These are phyloP conservation scores for Halocynthia aurantium DNA, from an alignment of 23 tunicate species.

Conservation along the genomic window DNA sequence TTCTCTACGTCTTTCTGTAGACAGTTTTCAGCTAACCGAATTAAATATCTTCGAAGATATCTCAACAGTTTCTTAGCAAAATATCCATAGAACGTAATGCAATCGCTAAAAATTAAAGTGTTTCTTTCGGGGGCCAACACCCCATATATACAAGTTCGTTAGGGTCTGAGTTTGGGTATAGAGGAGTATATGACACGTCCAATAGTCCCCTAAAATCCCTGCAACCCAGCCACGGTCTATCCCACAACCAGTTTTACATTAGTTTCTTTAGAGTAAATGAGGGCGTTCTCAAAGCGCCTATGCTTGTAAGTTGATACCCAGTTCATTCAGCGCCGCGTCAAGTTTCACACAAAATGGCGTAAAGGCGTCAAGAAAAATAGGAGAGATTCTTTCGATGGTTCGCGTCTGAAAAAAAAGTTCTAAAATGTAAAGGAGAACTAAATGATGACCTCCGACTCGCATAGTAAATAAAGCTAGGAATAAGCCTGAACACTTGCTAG, in stretches of 20 bases:
- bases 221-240: no score
- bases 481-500: conserved; percentile 9
- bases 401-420: conserved; percentile 9
- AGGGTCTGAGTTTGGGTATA: no score
- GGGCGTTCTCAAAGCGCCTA: not conserved
- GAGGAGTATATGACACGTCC: conserved; percentile 1
- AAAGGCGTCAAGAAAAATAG: not conserved
- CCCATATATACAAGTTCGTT: no score
- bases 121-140: no score
- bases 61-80: no score
- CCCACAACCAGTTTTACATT: no score
- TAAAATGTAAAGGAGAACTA: not conserved
- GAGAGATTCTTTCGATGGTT: not conserved
- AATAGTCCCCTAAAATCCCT: not conserved
- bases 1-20: no score
- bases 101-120: no score
- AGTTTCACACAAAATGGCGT: conserved; percentile 18
- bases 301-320: not conserved
- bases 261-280: no score
- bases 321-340: not conserved
- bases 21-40: no score
- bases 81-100: no score
- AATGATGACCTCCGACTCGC: not conserved
- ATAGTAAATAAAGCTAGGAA: conserved; percentile 5
- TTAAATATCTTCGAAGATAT: no score